phyloP scores from a whole-genome alignment of 2,113 vertebrate genomes.

The Canis aureus region DNA sequence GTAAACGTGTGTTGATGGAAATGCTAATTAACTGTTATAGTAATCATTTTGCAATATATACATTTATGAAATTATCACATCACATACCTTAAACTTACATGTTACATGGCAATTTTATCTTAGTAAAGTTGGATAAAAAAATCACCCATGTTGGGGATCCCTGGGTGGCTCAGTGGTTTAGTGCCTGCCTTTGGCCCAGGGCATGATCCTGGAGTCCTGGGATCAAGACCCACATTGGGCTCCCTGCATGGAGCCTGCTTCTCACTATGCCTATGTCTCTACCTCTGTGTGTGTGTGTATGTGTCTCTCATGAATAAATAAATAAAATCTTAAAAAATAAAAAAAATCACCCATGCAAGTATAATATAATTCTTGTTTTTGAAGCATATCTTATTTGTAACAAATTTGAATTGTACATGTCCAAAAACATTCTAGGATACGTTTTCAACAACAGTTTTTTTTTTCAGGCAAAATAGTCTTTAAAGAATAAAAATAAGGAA shows the following conservation, averaged over 20 bases:
- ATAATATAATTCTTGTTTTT: background rate
- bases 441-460: background rate
- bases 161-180: too few species aligned
- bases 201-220: too few species aligned
- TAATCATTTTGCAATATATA: background rate
- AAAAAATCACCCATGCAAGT: background rate
- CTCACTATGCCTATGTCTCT: too few species aligned
- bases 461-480: background rate
- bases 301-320: too few species aligned
- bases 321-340: too few species aligned
- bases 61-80: background rate
- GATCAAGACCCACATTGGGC: too few species aligned
- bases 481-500: background rate
- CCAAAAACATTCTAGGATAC: background rate
- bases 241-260: too few species aligned
- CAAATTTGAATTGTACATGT: background rate
- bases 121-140: background rate
- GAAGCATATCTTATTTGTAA: background rate
- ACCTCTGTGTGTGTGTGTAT: too few species aligned
- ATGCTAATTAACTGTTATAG: background rate
- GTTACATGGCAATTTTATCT: background rate
- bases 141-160: background rate
- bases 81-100: background rate
- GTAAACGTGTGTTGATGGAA: background rate
- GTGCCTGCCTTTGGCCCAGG: too few species aligned